Conservation (phyloP, 1,140 invertebrate genomes). For the Gryllus bimaculatus region DNA sequence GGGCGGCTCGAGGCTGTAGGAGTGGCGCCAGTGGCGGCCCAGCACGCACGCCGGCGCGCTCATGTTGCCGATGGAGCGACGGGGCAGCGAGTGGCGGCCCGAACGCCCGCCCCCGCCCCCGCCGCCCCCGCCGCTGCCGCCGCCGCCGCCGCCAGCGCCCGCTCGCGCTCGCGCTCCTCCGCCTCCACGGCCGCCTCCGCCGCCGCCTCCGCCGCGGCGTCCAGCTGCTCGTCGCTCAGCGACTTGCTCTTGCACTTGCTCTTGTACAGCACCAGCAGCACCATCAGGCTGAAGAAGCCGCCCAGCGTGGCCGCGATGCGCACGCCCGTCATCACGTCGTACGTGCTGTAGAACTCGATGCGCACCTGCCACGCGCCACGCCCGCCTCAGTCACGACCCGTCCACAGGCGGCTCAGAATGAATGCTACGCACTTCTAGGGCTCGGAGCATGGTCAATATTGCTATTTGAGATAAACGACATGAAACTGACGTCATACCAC, state of each 20-base stretch:
- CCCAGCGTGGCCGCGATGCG: conserved; percentile 79
- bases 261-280: conserved; percentile 78
- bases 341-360: conserved; percentile 76
- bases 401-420: too few species aligned
- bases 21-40: conserved; percentile 10
- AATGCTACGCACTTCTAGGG: too few species aligned
- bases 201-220: conserved; percentile 47
- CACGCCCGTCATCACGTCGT: conserved; percentile 81
- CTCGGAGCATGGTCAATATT: too few species aligned
- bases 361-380: conserved; percentile 38
- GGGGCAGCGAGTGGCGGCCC: neutral
- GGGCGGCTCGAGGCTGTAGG: conserved; percentile 16
- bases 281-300: conserved; percentile 79
- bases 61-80: conserved; percentile 22
- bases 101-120: neutral
- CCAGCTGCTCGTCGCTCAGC: conserved; percentile 40
- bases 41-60: conserved; percentile 14
- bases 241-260: conserved; percentile 51
- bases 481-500: too few species aligned
- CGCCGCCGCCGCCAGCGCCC: conserved; percentile 14
- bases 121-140: neutral
- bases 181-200: conserved; percentile 68
- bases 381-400: too few species aligned
- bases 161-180: conserved; percentile 39
- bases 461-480: too few species aligned